Percentiles rank a stretch among this genome's conserved stretches.
Conservation (phyloP, 2,888 invertebrate species). For the Hirtodrosophila confusa region DNA sequence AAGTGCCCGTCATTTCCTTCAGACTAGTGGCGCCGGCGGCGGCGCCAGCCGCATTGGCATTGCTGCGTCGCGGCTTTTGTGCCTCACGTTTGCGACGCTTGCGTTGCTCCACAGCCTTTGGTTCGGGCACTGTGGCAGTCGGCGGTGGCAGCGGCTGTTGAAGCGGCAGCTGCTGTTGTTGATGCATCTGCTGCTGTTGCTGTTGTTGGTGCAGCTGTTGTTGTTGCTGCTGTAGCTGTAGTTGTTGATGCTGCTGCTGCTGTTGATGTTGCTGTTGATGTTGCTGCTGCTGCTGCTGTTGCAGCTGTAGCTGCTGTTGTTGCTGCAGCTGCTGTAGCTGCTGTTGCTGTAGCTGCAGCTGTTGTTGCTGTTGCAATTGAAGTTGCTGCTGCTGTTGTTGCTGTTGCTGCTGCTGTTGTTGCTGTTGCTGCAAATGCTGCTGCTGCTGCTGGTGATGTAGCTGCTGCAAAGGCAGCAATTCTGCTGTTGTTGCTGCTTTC, state of each 20-base stretch:
- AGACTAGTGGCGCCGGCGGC: constrained; percentile 82
- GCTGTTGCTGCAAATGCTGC: constrained; percentile 11
- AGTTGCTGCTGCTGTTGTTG: constrained; percentile 15
- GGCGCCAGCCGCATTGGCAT: constrained; percentile 84
- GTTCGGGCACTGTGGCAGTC: constrained; percentile 23
- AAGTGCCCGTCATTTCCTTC: constrained; percentile 86
- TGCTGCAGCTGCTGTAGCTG: constrained; percentile 11
- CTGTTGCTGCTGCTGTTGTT: constrained; percentile 16
- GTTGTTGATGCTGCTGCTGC: constrained; percentile 23
- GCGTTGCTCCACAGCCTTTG: constrained; percentile 85
- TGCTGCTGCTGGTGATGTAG: constrained; percentile 14
- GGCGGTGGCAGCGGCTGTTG: constrained; percentile 25
- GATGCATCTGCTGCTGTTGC: constrained; percentile 29
- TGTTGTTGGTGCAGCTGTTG: constrained; percentile 22
- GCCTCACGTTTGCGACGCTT: constrained; percentile 91
- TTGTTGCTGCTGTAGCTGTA: constrained; percentile 28
- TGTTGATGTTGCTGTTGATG: constrained; percentile 13
- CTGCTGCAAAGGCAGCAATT: constrained; percentile 2
- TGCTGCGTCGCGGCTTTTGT: constrained; percentile 91
- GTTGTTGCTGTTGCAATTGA: constrained; percentile 10
- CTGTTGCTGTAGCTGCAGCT: constrained; percentile 15
- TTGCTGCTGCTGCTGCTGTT: constrained; percentile 15
- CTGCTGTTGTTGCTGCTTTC: constrained; percentile 24
- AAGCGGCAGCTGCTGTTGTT: constrained; percentile 23
- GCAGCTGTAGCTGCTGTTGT: constrained; percentile 7